phyloP scores from a whole-genome alignment of 2,888 invertebrate species.

The Bedellia somnulentella region DNA sequence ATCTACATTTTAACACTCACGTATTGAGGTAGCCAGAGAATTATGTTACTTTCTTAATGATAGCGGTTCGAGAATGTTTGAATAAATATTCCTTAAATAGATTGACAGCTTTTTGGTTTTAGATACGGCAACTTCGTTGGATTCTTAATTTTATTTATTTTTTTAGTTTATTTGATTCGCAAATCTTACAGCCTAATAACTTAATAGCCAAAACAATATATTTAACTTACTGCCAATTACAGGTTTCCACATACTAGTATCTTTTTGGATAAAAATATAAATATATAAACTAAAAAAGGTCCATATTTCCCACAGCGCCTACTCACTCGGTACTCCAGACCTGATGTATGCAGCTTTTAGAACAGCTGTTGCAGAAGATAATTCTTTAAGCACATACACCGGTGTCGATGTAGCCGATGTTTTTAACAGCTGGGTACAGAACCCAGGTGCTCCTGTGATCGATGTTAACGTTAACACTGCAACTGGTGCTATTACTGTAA shows the following conservation, averaged over 20 bases:
- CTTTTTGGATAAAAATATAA: too few relatives aligned
- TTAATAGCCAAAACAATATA: too few relatives aligned
- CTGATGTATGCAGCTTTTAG: slow-evolving; percentile 35
- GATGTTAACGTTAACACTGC: slow-evolving; percentile 39
- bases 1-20: too few relatives aligned
- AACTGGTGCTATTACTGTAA: slow-evolving; percentile 23
- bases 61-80: neutral
- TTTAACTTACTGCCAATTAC: too few relatives aligned
- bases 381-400: slow-evolving; percentile 20
- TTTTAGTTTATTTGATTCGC: too few relatives aligned
- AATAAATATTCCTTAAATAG: neutral
- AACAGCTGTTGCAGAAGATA: slow-evolving; percentile 25
- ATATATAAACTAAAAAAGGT: too few relatives aligned
- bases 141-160: neutral
- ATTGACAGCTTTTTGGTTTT: neutral
- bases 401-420: slow-evolving; percentile 32
- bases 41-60: neutral
- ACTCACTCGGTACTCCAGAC: slow-evolving; percentile 29
- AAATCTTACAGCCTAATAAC: too few relatives aligned
- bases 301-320: slow-evolving; percentile 35
- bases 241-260: too few relatives aligned
- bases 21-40: too few relatives aligned
- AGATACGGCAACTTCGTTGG: too few relatives aligned
- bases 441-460: slow-evolving; percentile 63
- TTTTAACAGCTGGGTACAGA: slow-evolving; percentile 64